Percentiles rank a stretch among this genome's conserved stretches.
phyloP scores from a whole-genome alignment of 2,888 invertebrate species.

The Ichneumoninae sp. region DNA sequence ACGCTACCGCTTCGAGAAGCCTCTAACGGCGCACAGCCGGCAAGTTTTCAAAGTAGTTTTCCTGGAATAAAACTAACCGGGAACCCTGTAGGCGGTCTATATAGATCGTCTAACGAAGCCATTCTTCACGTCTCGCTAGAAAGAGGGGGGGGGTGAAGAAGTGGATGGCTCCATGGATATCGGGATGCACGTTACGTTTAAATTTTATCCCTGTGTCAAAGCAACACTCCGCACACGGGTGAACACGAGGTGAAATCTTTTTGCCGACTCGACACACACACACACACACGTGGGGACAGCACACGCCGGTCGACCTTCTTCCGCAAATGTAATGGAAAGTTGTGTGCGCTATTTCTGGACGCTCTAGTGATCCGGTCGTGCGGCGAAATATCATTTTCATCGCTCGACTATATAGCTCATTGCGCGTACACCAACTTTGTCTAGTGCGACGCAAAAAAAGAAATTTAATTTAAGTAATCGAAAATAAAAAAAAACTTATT shows the following conservation, averaged over 20 bases:
- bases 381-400: conserved; percentile 67
- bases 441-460: neutral
- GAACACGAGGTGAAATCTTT: conserved; percentile 67
- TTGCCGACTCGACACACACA: conserved; percentile 60
- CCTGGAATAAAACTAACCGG: conserved; percentile 15
- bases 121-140: neutral
- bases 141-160: neutral
- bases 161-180: conserved; percentile 25
- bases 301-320: conserved; percentile 74
- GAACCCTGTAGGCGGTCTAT: conserved; percentile 6
- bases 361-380: conserved; percentile 69
- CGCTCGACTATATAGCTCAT: conserved; percentile 44
- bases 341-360: conserved; percentile 75
- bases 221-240: conserved; percentile 46
- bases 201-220: conserved; percentile 27
- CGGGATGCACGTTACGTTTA: conserved; percentile 15
- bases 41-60: conserved; percentile 44
- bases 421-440: neutral
- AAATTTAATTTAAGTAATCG: neutral
- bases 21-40: neutral
- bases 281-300: conserved; percentile 37
- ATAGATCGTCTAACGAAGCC: conserved; percentile 8
- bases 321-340: conserved; percentile 75
- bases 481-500: neutral
- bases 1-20: conserved; percentile 10